Conservation (phyloP, 2,113 vertebrate species). For the Nothocercus julius region DNA sequence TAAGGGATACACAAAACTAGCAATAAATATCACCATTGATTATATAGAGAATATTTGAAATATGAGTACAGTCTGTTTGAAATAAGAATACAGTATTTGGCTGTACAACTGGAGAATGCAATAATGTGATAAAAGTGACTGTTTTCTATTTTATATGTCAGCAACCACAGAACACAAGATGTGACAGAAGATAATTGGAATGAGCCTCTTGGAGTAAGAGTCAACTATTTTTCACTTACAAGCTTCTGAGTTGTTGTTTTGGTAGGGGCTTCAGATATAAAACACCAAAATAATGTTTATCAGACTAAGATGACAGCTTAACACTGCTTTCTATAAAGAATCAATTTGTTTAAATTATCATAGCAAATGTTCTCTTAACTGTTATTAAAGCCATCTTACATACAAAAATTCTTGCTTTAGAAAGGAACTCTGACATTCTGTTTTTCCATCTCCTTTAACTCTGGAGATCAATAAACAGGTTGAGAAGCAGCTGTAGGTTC, state of each 20-base stretch:
- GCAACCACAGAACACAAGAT: neutral
- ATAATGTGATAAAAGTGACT: neutral
- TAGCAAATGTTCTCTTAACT: neutral
- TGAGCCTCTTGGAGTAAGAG: neutral
- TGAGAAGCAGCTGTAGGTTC: neutral
- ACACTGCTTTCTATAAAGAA: neutral
- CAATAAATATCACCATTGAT: neutral
- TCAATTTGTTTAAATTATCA: neutral
- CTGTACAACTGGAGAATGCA: neutral
- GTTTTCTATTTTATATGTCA: neutral
- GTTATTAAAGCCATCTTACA: neutral
- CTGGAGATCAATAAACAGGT: neutral
- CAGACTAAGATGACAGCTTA: neutral
- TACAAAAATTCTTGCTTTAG: neutral
- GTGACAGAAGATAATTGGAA: neutral
- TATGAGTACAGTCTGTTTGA: neutral
- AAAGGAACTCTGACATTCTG: neutral
- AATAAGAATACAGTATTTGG: neutral
- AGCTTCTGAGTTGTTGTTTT: neutral
- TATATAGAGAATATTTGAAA: neutral
- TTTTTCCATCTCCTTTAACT: neutral
- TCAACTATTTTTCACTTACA: neutral
- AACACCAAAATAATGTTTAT: neutral
- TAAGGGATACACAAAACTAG: neutral
- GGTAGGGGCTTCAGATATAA: neutral